Percentiles rank a stretch among this genome's conserved stretches.
These are phyloP conservation scores for Equus przewalskii DNA, from an alignment of 2,113 vertebrate genomes.

Conservation along the genomic window DNA sequence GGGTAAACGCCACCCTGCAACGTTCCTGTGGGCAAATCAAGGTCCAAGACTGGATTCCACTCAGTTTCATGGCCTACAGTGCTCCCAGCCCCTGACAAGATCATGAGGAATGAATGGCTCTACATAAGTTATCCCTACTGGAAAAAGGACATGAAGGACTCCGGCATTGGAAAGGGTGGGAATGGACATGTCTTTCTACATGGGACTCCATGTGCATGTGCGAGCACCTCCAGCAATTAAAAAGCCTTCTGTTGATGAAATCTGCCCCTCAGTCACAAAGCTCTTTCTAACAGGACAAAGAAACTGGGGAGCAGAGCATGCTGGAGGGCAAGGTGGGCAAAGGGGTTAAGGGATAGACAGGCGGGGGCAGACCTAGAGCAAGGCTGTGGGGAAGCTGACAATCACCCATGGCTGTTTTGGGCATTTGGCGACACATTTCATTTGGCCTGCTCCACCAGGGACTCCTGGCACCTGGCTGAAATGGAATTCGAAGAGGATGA, in stretches of 20 bases:
- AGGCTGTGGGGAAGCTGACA: neutral
- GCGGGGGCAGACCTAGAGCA: neutral
- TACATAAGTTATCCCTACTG: neutral
- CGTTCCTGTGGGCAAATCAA: neutral
- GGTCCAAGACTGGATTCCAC: neutral
- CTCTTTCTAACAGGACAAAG: neutral
- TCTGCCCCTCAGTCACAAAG: neutral
- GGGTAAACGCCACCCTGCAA: neutral
- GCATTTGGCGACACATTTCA: neutral
- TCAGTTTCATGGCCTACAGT: neutral
- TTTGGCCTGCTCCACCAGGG: neutral
- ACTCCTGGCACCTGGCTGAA: neutral
- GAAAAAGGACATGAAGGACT: neutral
- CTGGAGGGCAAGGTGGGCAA: neutral
- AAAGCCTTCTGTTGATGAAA: neutral
- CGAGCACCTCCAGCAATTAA: neutral
- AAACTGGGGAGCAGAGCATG: neutral
- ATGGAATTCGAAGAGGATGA: neutral
- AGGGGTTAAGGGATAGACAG: too few species aligned
- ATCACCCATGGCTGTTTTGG: neutral
- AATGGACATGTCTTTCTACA: too few species aligned
- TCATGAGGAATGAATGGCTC: neutral
- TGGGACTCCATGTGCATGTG: neutral
- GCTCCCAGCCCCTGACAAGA: neutral
- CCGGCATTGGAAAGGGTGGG: neutral